Conservation (phyloP, 2,113 vertebrate species). For the Amphilophus citrinellus region DNA sequence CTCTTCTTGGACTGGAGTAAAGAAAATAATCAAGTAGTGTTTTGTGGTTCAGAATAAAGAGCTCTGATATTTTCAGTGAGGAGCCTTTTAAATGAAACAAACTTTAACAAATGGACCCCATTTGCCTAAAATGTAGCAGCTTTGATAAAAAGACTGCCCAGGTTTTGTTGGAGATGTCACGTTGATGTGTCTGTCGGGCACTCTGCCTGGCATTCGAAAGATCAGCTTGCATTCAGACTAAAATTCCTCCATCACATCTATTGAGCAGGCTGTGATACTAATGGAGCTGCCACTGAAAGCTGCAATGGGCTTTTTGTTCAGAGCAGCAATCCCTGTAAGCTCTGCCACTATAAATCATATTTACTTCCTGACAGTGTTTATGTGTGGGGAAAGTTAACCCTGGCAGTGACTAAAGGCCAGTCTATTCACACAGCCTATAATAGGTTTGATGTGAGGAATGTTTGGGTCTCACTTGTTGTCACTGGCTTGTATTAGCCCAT, state of each 20-base stretch:
- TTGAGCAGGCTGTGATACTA: conserved; percentile 20
- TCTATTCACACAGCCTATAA: conserved; percentile 10
- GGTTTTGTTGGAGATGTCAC: background rate
- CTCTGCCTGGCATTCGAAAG: background rate
- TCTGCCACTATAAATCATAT: conserved; percentile 24
- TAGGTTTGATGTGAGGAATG: conserved; percentile 23
- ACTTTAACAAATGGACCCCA: background rate
- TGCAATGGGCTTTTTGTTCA: background rate
- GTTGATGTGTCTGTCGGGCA: conserved; percentile 10
- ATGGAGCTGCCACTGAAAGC: conserved; percentile 15
- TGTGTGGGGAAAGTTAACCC: conserved; percentile 14
- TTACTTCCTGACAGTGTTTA: conserved; percentile 5
- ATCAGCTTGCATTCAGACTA: background rate
- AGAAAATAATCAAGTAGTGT: background rate
- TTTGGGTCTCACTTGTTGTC: conserved; percentile 7
- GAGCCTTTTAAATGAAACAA: background rate
- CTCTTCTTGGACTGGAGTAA: background rate
- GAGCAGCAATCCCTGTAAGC: background rate
- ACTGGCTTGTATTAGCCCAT: background rate
- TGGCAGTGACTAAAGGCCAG: conserved; percentile 5
- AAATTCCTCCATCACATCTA: conserved; percentile 19
- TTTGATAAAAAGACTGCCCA: background rate
- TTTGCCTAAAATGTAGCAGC: background rate
- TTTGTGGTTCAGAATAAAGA: background rate
- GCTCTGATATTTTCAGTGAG: background rate